Percentiles rank a stretch among this genome's conserved stretches.
These are phyloP conservation scores for Geopemphigus sp. DNA, from an alignment of 1,140 invertebrate species.

Conservation along the genomic window DNA sequence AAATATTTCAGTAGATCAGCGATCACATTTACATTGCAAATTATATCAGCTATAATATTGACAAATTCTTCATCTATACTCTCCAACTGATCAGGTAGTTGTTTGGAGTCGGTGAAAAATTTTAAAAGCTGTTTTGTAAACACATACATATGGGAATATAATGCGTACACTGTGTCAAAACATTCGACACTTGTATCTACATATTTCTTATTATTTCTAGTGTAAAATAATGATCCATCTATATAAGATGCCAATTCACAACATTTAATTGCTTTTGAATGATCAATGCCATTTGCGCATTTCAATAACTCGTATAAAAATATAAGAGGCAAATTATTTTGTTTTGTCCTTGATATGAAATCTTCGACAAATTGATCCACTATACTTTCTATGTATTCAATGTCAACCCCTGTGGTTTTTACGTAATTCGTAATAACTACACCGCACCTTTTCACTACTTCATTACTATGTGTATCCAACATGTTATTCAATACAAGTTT, in stretches of 20 bases:
- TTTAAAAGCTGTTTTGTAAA: constrained; percentile 33
- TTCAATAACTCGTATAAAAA: constrained; percentile 16
- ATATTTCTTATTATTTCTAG: neutral
- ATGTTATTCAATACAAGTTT: constrained; percentile 32
- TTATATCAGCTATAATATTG: constrained; percentile 16
- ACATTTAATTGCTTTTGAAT: constrained; percentile 32
- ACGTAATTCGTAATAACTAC: constrained; percentile 21
- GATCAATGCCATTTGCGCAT: neutral
- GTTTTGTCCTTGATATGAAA: neutral
- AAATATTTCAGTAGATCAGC: constrained; percentile 26
- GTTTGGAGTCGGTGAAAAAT: constrained; percentile 2
- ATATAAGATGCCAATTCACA: constrained; percentile 27
- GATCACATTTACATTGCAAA: constrained; percentile 30
- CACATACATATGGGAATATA: constrained; percentile 37
- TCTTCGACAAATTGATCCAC: constrained; percentile 44
- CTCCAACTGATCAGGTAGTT: neutral
- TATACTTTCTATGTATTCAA: constrained; percentile 43
- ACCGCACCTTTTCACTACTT: constrained; percentile 27
- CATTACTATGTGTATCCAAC: constrained; percentile 6
- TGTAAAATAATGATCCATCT: constrained; percentile 26
- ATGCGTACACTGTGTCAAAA: constrained; percentile 17
- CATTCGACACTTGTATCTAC: neutral
- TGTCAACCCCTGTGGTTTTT: neutral
- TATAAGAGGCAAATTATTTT: neutral
- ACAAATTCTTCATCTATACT: constrained; percentile 30